These are phyloP conservation scores for Ailuropoda melanoleuca DNA, from an alignment of 2,113 vertebrate species.

Conservation along the genomic window DNA sequence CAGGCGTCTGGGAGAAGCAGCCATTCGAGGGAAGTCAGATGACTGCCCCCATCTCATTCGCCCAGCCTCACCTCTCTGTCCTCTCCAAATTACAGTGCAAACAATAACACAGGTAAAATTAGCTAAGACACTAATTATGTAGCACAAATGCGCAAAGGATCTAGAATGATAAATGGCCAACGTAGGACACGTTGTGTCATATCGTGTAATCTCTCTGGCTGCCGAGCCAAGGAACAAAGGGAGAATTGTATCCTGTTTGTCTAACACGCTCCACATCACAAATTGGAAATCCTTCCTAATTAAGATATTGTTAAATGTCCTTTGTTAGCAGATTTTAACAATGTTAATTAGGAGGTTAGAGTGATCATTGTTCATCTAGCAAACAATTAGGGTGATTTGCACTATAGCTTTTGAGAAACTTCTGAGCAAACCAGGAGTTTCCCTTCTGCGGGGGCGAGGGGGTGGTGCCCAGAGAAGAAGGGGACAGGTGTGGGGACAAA, in stretches of 20 bases:
- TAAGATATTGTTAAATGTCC: conserved; percentile 88
- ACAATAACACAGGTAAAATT: conserved; percentile 86
- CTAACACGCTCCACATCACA: conserved; percentile 84
- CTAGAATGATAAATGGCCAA: conserved; percentile 80
- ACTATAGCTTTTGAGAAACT: conserved; percentile 70
- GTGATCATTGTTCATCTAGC: conserved; percentile 86
- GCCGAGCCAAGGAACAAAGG: conserved; percentile 82
- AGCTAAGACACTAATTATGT: conserved; percentile 79
- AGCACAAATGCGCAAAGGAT: conserved; percentile 67
- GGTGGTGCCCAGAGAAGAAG: neutral
- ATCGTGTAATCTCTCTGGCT: conserved; percentile 84
- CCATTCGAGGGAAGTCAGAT: conserved; percentile 60
- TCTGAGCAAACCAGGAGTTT: conserved; percentile 72
- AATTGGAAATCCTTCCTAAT: conserved; percentile 86
- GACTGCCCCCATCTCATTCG: conserved; percentile 64
- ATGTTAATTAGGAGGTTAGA: conserved; percentile 85
- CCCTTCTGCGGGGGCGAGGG: neutral
- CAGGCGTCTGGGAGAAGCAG: neutral
- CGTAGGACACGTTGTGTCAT: conserved; percentile 69
- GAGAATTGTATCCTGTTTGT: conserved; percentile 84
- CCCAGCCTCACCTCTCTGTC: conserved; percentile 55
- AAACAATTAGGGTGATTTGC: conserved; percentile 86
- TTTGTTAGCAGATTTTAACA: conserved; percentile 88
- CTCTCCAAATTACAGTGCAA: conserved; percentile 83
- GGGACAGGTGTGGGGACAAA: neutral